Conservation (phyloP, 1,140 invertebrate genomes). For the Chironomus tepperi region DNA sequence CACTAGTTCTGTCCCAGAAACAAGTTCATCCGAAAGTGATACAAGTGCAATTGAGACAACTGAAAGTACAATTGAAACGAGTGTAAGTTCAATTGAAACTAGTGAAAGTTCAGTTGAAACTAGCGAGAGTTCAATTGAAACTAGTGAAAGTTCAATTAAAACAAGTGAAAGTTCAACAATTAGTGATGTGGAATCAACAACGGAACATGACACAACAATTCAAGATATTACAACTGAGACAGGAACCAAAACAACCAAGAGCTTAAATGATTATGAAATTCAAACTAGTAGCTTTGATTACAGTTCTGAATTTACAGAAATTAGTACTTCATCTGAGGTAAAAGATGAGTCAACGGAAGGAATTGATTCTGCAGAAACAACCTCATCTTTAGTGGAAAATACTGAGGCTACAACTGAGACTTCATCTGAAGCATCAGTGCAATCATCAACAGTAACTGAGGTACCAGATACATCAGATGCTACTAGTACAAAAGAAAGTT, state of each 20-base stretch:
- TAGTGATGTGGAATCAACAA: constrained; percentile 22
- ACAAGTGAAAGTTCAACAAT: neutral
- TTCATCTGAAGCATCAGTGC: constrained; percentile 26
- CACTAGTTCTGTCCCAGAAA: neutral
- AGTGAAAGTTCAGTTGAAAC: neutral
- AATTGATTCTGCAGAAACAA: constrained; percentile 25
- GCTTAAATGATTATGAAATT: constrained; percentile 29
- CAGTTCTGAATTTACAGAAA: neutral
- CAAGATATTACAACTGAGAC: neutral
- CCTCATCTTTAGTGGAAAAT: constrained; percentile 24
- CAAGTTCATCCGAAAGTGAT: constrained; percentile 16
- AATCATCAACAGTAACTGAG: constrained; percentile 25
- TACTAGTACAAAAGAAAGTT: constrained; percentile 21
- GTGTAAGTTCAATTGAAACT: neutral
- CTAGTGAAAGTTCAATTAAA: too few relatives aligned
- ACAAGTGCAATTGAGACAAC: too few relatives aligned
- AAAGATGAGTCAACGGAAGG: constrained; percentile 26
- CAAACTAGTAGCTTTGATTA: constrained; percentile 26
- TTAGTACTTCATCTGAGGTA: constrained; percentile 24
- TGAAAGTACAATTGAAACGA: too few relatives aligned
- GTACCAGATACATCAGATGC: neutral
- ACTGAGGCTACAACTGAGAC: constrained; percentile 26
- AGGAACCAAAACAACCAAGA: constrained; percentile 29
- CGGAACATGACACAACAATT: constrained; percentile 29
- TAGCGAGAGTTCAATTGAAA: neutral